A percentile compares a stretch with the other conserved stretches of the same genome.
phyloP scores from a whole-genome alignment of 2,888 invertebrate species.

The Coenonympha glycerion region DNA sequence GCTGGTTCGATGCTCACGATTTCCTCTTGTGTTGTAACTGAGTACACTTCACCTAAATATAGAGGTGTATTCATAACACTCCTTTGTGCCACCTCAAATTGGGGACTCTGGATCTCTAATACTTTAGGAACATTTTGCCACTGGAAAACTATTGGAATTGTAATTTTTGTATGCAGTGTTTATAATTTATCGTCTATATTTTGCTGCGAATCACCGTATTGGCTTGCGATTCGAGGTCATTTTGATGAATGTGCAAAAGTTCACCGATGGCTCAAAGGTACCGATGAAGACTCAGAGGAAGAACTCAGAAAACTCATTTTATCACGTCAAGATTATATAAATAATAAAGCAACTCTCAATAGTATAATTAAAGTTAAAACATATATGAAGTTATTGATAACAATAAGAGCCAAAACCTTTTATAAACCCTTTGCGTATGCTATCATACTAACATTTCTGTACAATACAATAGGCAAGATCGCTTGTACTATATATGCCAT shows the following conservation, averaged over 20 bases:
- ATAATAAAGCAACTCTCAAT: too few relatives aligned
- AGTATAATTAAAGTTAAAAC: not conserved
- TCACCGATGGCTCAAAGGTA: constrained; percentile 28
- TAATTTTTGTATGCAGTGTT: constrained; percentile 17
- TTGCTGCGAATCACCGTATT: constrained; percentile 28
- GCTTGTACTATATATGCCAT: constrained; percentile 10
- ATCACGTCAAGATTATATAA: constrained; percentile 19
- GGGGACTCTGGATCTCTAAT: constrained; percentile 28
- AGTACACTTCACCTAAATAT: constrained; percentile 25
- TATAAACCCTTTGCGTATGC: constrained; percentile 16
- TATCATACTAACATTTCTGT: constrained; percentile 2
- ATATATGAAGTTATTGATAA: not conserved
- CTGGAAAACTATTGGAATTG: constrained; percentile 25
- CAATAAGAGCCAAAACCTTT: constrained; percentile 15
- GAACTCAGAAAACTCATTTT: constrained; percentile 21
- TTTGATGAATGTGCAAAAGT: constrained; percentile 24
- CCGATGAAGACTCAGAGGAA: constrained; percentile 9
- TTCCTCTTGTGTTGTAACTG: constrained; percentile 17
- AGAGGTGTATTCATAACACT: constrained; percentile 24
- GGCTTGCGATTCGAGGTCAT: constrained; percentile 27
- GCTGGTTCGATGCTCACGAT: constrained; percentile 8
- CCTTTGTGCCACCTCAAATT: constrained; percentile 23
- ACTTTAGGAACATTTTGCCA: constrained; percentile 30
- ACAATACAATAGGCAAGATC: constrained; percentile 14
- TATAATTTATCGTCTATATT: constrained; percentile 19